Evolutionary conservation across 1,140 invertebrate species (phyloP).

Genomic region (Andrena cerasifolii): DNA sequence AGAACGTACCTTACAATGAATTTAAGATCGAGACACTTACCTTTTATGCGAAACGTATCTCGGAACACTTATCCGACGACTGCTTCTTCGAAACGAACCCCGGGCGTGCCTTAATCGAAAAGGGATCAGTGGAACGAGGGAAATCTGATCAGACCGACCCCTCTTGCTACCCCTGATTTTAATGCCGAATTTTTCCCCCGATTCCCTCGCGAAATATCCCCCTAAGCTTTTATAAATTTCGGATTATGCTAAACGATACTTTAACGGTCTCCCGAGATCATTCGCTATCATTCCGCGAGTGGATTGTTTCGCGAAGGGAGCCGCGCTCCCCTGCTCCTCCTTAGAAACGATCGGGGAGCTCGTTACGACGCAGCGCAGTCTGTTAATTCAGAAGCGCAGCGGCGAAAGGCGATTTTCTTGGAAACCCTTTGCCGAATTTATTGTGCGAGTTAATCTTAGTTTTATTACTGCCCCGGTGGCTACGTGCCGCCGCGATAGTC

Average conservation of each 20-base stretch:
- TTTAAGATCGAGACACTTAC: too few species aligned
- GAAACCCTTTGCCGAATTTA: conserved; percentile 10
- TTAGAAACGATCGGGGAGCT: not conserved
- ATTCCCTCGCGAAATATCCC: not conserved
- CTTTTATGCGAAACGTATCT: not conserved
- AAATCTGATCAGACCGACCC: conserved; percentile 4
- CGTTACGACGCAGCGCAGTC: not conserved
- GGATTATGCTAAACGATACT: conserved; percentile 33
- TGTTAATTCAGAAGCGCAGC: not conserved
- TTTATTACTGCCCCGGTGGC: conserved; percentile 14
- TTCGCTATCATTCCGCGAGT: not conserved
- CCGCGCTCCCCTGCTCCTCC: not conserved
- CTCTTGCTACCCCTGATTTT: not conserved
- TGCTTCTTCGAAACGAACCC: not conserved
- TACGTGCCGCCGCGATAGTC: not conserved
- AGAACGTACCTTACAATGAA: too few species aligned
- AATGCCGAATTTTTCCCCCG: not conserved
- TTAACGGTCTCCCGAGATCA: conserved; percentile 9
- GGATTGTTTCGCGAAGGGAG: too few species aligned
- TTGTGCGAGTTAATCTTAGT: conserved; percentile 25
- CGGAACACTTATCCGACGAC: not conserved
- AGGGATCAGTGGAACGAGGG: not conserved
- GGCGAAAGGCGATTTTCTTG: not conserved
- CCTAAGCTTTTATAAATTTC: conserved; percentile 37
- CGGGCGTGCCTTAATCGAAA: not conserved